A percentile compares a stretch with the other conserved stretches of the same genome.
phyloP scores from a whole-genome alignment of 2,113 vertebrate genomes.

The Misgurnus mizolepis region DNA sequence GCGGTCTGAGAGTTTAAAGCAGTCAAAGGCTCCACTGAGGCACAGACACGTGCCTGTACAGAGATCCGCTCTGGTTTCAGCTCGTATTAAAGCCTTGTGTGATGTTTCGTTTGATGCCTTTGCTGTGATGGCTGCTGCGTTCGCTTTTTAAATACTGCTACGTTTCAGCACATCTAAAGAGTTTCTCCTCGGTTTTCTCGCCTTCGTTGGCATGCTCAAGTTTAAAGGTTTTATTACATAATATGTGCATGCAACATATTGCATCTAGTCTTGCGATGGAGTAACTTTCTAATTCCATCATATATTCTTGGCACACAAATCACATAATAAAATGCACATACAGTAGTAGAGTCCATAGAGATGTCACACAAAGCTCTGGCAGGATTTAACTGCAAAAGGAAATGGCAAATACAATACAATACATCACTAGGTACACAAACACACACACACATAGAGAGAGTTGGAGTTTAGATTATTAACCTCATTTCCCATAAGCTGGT shows the following conservation, averaged over 20 bases:
- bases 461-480: constrained; percentile 46
- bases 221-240: constrained; percentile 59
- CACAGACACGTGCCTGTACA: constrained; percentile 2
- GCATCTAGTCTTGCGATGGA: neutral
- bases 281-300: neutral
- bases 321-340: neutral
- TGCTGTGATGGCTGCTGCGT: constrained; percentile 30
- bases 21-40: constrained; percentile 11
- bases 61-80: constrained; percentile 25
- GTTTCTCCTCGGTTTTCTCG: constrained; percentile 45
- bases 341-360: neutral
- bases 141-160: constrained; percentile 17
- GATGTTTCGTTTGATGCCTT: constrained; percentile 45
- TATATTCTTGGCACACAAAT: neutral
- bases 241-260: constrained; percentile 8
- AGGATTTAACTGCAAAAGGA: neutral
- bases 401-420: neutral
- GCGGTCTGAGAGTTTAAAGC: neutral
- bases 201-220: constrained; percentile 55
- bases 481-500: constrained; percentile 28
- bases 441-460: constrained; percentile 46
- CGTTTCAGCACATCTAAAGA: constrained; percentile 36
- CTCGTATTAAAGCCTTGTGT: constrained; percentile 35
- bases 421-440: constrained; percentile 19
- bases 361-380: neutral